These are phyloP conservation scores for Hirtodrosophila alboralis DNA, from an alignment of 2,888 invertebrate species.

Conservation along the genomic window DNA sequence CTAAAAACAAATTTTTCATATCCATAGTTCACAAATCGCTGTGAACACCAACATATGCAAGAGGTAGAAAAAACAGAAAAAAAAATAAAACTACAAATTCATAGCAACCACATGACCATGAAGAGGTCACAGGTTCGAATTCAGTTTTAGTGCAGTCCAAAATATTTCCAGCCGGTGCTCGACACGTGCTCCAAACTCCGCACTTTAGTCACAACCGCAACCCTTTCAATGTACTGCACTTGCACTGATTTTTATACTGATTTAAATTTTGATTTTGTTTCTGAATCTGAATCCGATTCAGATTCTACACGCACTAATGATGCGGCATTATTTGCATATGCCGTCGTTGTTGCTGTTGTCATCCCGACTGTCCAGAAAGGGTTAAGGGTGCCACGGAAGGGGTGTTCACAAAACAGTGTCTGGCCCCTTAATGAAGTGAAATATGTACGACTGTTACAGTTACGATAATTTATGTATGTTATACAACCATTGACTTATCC, in stretches of 20 bases:
- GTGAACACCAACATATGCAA: constrained; percentile 69
- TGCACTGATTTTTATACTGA: constrained; percentile 24
- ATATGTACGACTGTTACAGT: constrained; percentile 67
- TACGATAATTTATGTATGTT: constrained; percentile 71
- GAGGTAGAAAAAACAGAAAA: constrained; percentile 7
- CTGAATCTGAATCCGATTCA: constrained; percentile 8
- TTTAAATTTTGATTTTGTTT: constrained; percentile 22
- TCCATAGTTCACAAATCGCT: constrained; percentile 37
- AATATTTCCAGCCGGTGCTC: constrained; percentile 28
- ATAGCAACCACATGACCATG: constrained; percentile 28
- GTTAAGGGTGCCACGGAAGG: constrained; percentile 37
- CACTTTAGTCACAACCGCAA: constrained; percentile 35
- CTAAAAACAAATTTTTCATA: constrained; percentile 47
- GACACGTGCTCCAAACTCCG: constrained; percentile 59
- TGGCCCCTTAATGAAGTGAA: constrained; percentile 69
- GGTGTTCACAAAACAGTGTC: background rate
- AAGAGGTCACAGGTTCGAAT: constrained; percentile 34
- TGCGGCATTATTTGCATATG: constrained; percentile 79
- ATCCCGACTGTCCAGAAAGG: constrained; percentile 36
- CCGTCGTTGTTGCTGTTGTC: constrained; percentile 17
- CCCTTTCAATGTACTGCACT: constrained; percentile 54
- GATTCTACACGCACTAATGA: constrained; percentile 66
- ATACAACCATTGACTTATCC: constrained; percentile 70
- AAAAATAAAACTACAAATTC: background rate
- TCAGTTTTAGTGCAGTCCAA: constrained; percentile 20